phyloP scores from a whole-genome alignment of 2,888 invertebrate species.

The Fragum fragum region DNA sequence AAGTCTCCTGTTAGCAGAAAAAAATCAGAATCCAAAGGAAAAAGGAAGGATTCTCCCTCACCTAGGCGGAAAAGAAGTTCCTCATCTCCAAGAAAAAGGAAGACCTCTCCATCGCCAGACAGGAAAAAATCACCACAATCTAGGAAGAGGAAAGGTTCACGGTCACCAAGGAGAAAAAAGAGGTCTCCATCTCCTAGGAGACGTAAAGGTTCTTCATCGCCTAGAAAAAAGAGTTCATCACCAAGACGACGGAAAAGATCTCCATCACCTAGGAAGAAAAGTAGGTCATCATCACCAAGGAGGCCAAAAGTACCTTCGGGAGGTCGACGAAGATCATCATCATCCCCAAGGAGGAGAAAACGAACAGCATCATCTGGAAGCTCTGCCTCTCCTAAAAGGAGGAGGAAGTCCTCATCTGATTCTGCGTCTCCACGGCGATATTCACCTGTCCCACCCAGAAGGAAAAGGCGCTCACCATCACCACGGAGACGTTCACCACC shows the following conservation, averaged over 20 bases:
- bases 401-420: conserved; percentile 50
- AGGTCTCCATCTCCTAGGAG: conserved; percentile 55
- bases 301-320: conserved; percentile 37
- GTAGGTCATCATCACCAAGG: conserved; percentile 54
- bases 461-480: conserved; percentile 45
- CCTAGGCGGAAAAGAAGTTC: conserved; percentile 53
- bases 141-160: conserved; percentile 34
- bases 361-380: conserved; percentile 60
- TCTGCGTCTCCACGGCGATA: conserved; percentile 51
- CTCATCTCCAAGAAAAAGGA: conserved; percentile 53
- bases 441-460: conserved; percentile 45
- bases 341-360: conserved; percentile 58
- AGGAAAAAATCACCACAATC: conserved; percentile 30
- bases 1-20: neutral
- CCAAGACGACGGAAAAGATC: conserved; percentile 37
- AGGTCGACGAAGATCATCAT: conserved; percentile 42
- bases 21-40: conserved; percentile 7
- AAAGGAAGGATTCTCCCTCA: conserved; percentile 32
- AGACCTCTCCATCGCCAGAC: conserved; percentile 40
- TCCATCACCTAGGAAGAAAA: conserved; percentile 49
- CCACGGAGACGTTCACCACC: conserved; percentile 53
- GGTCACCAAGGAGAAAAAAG: conserved; percentile 46
- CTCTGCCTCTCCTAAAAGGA: conserved; percentile 55
- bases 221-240: conserved; percentile 30
- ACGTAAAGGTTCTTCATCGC: conserved; percentile 39